Evolutionary conservation across 2,113 vertebrate genomes (phyloP).

Genomic region (Sus scrofa): T2T-Sscrofa CM000817.6:161225501-161226000

Average conservation of each 20-base stretch:
- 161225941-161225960: slow-evolving; percentile 41
- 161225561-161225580: slow-evolving; percentile 57
- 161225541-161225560: slow-evolving; percentile 45
- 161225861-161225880: slow-evolving; percentile 31
- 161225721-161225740: background rate
- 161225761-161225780: background rate
- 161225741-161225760: background rate
- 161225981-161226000: slow-evolving; percentile 7
- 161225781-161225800: background rate
- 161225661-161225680: background rate
- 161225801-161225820: slow-evolving; percentile 55
- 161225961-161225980: slow-evolving; percentile 32
- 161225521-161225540: slow-evolving; percentile 47
- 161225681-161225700: background rate
- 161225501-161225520: background rate
- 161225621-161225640: background rate
- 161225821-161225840: background rate
- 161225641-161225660: background rate
- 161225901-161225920: slow-evolving; percentile 24
- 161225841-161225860: background rate
- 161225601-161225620: background rate
- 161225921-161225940: slow-evolving; percentile 18
- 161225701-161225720: background rate
- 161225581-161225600: slow-evolving; percentile 33
- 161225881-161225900: background rate